Percentiles rank a stretch among this genome's conserved stretches.
Conservation (phyloP, 2,797 vertebrate species). For the Amphiprion clarkii region DNA sequence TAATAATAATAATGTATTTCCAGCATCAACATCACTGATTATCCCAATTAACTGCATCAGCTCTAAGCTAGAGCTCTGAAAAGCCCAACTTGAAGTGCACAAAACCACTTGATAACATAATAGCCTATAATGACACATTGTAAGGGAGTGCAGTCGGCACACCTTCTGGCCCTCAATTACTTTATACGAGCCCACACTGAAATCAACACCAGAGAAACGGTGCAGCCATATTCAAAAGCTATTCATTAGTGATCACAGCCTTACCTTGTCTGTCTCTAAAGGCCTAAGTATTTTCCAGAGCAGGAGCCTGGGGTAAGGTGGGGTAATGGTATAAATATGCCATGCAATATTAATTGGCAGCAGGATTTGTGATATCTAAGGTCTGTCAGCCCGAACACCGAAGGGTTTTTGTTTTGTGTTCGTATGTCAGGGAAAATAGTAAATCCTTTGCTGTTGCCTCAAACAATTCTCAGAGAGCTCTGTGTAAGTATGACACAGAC, state of each 20-base stretch:
- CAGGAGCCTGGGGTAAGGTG: conserved; percentile 30
- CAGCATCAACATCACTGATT: too few species aligned
- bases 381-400: neutral
- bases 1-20: too few species aligned
- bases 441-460: neutral
- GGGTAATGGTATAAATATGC: conserved; percentile 48
- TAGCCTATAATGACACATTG: neutral
- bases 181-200: neutral
- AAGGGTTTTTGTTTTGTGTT: neutral
- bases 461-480: neutral
- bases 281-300: conserved; percentile 27
- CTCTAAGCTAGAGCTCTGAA: neutral
- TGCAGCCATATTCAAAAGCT: conserved; percentile 10
- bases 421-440: neutral
- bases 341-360: conserved; percentile 52
- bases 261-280: neutral
- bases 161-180: conserved; percentile 7
- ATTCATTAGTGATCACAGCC: conserved; percentile 3
- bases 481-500: conserved; percentile 11
- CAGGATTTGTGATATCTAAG: conserved; percentile 38
- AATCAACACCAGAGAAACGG: conserved; percentile 1
- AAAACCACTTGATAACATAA: conserved; percentile 2
- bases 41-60: too few species aligned
- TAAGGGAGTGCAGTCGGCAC: conserved; percentile 6
- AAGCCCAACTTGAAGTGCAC: neutral